Conservation (phyloP, 2,888 invertebrate genomes). For the Eristalis tenax region DNA sequence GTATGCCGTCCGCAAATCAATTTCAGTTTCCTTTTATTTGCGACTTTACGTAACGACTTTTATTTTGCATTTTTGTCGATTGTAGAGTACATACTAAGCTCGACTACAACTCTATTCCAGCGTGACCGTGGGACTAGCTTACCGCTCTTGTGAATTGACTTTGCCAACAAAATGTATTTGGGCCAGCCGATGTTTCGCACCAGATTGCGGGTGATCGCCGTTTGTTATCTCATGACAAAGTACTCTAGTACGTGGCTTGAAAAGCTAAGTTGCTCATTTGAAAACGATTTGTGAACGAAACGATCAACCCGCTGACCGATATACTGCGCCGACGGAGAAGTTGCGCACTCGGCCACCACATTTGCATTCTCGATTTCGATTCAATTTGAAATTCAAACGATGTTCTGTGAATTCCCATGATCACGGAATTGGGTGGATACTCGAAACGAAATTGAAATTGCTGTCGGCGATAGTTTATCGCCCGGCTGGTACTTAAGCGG, state of each 20-base stretch:
- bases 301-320: not conserved
- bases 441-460: not conserved
- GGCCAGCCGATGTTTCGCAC: not conserved
- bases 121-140: not conserved
- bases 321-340: not conserved
- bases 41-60: not conserved
- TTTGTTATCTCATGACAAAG: not conserved
- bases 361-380: not conserved
- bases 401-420: not conserved
- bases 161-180: not conserved
- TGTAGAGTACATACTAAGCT: not conserved
- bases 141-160: not conserved
- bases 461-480: not conserved
- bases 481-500: not conserved
- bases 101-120: not conserved
- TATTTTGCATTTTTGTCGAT: not conserved
- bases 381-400: not conserved
- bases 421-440: not conserved
- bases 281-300: not conserved
- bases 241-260: not conserved
- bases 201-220: not conserved
- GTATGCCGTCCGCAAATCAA: conserved; percentile 32
- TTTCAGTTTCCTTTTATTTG: conserved; percentile 24
- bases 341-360: not conserved
- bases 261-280: not conserved